Evolutionary conservation across 2,113 vertebrate genomes (phyloP).

Genomic region (Daboia siamensis): DNA sequence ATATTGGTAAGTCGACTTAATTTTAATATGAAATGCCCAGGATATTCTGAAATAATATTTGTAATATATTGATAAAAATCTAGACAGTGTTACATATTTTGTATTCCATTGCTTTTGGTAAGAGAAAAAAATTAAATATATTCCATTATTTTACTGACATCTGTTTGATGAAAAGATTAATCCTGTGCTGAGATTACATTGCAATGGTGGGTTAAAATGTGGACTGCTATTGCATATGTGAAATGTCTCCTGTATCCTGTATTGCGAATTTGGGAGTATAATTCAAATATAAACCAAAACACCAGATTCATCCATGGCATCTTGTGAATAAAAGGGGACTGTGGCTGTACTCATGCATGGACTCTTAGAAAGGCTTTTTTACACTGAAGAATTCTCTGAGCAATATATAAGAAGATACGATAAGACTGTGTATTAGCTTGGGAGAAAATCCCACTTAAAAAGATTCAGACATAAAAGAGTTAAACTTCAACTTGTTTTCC

Average conservation of each 20-base stretch:
- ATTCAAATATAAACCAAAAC: neutral
- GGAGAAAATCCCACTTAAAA: neutral
- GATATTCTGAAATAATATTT: neutral
- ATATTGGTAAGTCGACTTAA: slow-evolving; percentile 83
- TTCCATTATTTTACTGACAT: neutral
- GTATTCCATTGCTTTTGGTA: neutral
- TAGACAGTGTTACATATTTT: neutral
- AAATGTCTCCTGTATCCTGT: neutral
- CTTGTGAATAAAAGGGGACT: neutral
- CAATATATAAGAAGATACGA: neutral
- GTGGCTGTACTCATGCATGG: neutral
- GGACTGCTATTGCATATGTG: neutral
- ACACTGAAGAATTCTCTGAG: neutral
- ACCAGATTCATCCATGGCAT: neutral
- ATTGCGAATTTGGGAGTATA: neutral
- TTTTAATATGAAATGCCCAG: neutral
- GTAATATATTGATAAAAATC: neutral
- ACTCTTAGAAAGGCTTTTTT: neutral
- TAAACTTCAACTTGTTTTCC: neutral
- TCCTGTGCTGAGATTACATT: neutral
- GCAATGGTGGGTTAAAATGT: neutral
- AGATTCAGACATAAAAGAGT: neutral
- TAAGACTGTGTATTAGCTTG: neutral
- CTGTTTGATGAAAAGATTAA: neutral
- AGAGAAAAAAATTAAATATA: neutral